phyloP scores from a whole-genome alignment of 2,888 invertebrate genomes.

The Metopia argyrocephala region DNA sequence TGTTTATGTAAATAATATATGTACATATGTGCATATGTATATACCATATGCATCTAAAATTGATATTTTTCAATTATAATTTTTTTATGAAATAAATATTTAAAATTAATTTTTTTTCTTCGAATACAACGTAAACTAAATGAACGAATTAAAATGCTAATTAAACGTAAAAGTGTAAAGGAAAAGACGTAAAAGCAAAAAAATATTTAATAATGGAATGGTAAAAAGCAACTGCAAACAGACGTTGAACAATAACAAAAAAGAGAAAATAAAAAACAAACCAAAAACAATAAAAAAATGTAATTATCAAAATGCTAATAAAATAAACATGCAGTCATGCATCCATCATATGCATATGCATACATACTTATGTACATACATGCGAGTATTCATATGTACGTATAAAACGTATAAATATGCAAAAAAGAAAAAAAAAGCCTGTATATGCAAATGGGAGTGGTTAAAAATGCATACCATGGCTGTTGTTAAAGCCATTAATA shows the following conservation, averaged over 20 bases:
- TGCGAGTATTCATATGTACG: slow-evolving; percentile 59
- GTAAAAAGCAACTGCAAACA: slow-evolving; percentile 6
- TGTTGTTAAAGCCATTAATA: too few species aligned
- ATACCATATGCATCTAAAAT: too few species aligned
- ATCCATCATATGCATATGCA: slow-evolving; percentile 22
- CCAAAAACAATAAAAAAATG: slow-evolving; percentile 59
- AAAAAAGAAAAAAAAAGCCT: too few species aligned
- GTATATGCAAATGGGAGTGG: too few species aligned
- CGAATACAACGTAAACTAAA: slow-evolving; percentile 29
- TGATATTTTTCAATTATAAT: too few species aligned
- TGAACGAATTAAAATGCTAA: slow-evolving; percentile 58
- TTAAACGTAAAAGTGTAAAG: slow-evolving; percentile 36
- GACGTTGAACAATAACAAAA: slow-evolving; percentile 30
- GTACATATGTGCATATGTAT: too few species aligned
- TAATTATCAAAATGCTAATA: slow-evolving; percentile 61
- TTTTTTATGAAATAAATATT: too few species aligned
- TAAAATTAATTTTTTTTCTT: too few species aligned
- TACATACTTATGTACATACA: slow-evolving; percentile 3
- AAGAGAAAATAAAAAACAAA: slow-evolving; percentile 47
- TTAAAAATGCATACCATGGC: too few species aligned
- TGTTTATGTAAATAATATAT: too few species aligned
- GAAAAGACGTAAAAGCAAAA: slow-evolving; percentile 15
- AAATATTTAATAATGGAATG: slow-evolving; percentile 11
- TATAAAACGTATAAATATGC: slow-evolving; percentile 15
- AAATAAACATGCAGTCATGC: slow-evolving; percentile 58